Evolutionary conservation across 2,797 vertebrate species (phyloP).

Genomic region (Heterohyrax brucei): DNA sequence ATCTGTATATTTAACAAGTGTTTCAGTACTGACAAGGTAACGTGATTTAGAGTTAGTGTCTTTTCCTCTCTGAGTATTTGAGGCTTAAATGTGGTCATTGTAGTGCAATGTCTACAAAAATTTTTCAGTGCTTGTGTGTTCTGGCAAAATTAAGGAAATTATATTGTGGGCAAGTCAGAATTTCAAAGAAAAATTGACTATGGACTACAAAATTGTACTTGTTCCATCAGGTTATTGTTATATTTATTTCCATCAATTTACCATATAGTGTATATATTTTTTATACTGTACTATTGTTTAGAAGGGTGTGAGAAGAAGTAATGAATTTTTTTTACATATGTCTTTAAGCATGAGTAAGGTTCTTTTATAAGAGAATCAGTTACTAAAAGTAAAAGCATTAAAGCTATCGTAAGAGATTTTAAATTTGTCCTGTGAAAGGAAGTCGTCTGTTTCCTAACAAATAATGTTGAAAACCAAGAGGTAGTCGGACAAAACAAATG

Average conservation of each 20-base stretch:
- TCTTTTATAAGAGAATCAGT: constrained; percentile 10
- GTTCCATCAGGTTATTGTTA: constrained; percentile 11
- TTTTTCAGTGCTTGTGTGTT: not conserved
- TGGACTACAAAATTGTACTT: not conserved
- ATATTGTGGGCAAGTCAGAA: not conserved
- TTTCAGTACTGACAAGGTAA: not conserved
- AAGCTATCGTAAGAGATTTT: constrained; percentile 30
- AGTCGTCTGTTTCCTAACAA: not conserved
- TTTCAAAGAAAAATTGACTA: not conserved
- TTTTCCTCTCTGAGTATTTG: not conserved
- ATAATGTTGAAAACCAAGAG: not conserved
- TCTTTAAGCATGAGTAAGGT: not conserved
- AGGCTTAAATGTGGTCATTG: not conserved
- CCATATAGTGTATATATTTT: not conserved
- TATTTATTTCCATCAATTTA: not conserved
- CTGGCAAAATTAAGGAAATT: constrained; percentile 3
- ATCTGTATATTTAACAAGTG: not conserved
- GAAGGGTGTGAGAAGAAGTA: not conserved
- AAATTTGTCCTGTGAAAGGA: constrained; percentile 1
- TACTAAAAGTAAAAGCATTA: constrained; percentile 15
- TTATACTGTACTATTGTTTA: constrained; percentile 3
- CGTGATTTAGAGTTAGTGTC: not conserved
- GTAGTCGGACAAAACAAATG: not conserved
- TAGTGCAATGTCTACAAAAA: not conserved
- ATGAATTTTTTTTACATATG: not conserved